Evolutionary conservation across 1,140 invertebrate genomes (phyloP).

Genomic region (Halictus rubicundus): DNA sequence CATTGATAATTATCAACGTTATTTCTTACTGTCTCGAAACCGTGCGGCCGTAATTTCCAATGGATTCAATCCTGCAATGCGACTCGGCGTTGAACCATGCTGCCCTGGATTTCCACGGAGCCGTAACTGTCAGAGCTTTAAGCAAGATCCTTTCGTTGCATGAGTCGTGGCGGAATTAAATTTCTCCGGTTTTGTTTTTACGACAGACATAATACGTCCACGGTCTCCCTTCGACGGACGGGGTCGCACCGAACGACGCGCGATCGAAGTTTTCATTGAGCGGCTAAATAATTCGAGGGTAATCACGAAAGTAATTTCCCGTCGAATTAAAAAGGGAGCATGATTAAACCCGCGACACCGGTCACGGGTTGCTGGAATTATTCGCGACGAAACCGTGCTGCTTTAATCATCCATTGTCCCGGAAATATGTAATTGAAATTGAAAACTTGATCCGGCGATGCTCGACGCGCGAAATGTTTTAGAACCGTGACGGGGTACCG

Average conservation of each 20-base stretch:
- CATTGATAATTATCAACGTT: neutral
- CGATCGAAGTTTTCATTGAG: neutral
- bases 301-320: neutral
- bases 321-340: neutral
- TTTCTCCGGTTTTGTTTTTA: constrained; percentile 47
- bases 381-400: neutral
- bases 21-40: neutral
- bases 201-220: neutral
- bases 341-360: neutral
- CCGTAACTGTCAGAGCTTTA: constrained; percentile 18
- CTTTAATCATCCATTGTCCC: neutral
- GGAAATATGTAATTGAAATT: neutral
- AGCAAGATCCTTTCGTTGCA: constrained; percentile 16
- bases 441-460: neutral
- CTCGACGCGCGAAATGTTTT: neutral
- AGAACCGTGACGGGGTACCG: neutral
- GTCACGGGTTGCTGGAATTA: neutral
- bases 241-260: neutral
- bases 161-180: constrained; percentile 37
- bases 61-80: neutral
- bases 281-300: neutral
- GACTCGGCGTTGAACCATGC: neutral
- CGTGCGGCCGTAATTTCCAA: neutral
- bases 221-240: neutral
- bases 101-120: constrained; percentile 10